Conservation (phyloP, 1,140 invertebrate species). For the Drosophila nigrodunni region DNA sequence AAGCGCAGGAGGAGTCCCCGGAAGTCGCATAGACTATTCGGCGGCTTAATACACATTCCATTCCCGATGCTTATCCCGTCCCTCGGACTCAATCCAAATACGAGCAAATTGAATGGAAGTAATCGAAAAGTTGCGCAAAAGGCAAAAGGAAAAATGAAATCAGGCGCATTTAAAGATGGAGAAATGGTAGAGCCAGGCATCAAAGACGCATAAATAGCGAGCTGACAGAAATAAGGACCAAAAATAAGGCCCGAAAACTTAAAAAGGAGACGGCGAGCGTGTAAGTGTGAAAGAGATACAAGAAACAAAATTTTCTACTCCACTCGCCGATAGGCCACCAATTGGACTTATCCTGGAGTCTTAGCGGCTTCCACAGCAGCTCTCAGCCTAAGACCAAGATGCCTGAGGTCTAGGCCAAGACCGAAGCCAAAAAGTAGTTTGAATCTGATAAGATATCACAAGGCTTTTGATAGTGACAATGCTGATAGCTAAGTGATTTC, state of each 20-base stretch:
- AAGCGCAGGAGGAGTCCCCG: too few relatives aligned
- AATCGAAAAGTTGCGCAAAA: slow-evolving; percentile 47
- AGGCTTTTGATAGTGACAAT: slow-evolving; percentile 20
- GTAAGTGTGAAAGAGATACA: background rate
- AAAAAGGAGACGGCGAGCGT: background rate
- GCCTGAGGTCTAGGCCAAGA: slow-evolving; percentile 11
- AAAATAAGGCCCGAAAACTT: slow-evolving; percentile 2
- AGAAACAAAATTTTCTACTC: slow-evolving; percentile 36
- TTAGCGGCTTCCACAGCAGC: slow-evolving; percentile 33
- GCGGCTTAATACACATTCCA: too few relatives aligned
- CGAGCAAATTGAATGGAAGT: slow-evolving; percentile 54
- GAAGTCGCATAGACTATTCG: too few relatives aligned
- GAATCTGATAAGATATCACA: slow-evolving; percentile 41
- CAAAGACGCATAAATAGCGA: slow-evolving; percentile 46
- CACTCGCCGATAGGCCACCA: slow-evolving; percentile 29
- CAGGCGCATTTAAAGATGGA: background rate
- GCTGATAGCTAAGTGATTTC: slow-evolving; percentile 38
- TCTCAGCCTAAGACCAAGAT: slow-evolving; percentile 1
- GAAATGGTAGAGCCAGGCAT: slow-evolving; percentile 13
- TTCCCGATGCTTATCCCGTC: too few relatives aligned
- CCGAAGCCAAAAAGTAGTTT: slow-evolving; percentile 28
- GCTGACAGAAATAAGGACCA: slow-evolving; percentile 12
- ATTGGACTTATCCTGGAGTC: slow-evolving; percentile 30
- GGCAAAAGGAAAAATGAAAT: slow-evolving; percentile 15
- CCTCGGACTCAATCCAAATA: slow-evolving; percentile 27